These are phyloP conservation scores for Ailuropoda melanoleuca DNA, from an alignment of 2,113 vertebrate genomes.

Conservation along the genomic window DNA sequence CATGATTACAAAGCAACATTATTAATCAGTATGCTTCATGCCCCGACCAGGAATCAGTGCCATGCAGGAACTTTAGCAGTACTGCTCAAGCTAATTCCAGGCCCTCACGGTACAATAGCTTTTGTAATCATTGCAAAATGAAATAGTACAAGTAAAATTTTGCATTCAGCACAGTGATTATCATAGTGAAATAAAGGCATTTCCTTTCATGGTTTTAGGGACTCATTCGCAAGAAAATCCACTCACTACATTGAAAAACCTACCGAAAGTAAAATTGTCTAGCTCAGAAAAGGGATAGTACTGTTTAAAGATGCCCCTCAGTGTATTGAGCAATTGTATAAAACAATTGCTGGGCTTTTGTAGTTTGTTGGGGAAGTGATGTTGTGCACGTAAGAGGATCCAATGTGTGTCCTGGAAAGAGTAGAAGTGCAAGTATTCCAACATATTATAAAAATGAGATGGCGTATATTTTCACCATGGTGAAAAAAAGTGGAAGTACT, in stretches of 20 bases:
- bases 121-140: neutral
- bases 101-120: neutral
- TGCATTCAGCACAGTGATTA: neutral
- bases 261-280: neutral
- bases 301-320: neutral
- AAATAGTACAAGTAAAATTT: neutral
- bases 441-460: neutral
- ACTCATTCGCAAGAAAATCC: neutral
- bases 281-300: neutral
- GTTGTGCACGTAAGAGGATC: neutral
- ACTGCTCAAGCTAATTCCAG: neutral
- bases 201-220: neutral
- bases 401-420: neutral
- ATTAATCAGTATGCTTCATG: neutral
- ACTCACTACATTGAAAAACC: neutral
- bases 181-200: neutral
- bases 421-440: neutral
- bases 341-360: neutral
- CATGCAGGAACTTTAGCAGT: neutral
- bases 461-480: neutral
- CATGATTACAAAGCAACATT: constrained; percentile 3
- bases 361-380: neutral
- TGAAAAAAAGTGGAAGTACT: neutral
- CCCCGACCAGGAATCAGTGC: neutral
- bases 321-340: neutral